A percentile compares a stretch with the other conserved stretches of the same genome.
phyloP scores from a whole-genome alignment of 2,113 vertebrate genomes.

The Corydoras sp. region DNA sequence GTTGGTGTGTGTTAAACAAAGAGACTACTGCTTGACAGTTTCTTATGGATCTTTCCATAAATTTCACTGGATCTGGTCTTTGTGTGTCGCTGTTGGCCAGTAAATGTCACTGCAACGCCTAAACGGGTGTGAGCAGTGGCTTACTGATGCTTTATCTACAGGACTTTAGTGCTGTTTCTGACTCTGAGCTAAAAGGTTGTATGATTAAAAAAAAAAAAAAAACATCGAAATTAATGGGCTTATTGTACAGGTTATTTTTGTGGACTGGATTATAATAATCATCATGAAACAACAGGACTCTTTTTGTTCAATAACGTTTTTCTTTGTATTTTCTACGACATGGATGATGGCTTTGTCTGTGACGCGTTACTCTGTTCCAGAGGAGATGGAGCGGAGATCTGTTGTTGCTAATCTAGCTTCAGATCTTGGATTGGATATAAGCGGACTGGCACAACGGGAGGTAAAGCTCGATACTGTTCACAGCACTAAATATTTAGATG shows the following conservation, averaged over 20 bases:
- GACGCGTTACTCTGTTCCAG: slow-evolving; percentile 65
- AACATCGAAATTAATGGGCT: neutral
- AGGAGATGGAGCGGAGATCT: slow-evolving; percentile 65
- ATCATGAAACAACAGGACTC: slow-evolving; percentile 1
- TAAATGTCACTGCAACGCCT: slow-evolving; percentile 16
- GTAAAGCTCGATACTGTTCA: slow-evolving; percentile 63
- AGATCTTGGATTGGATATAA: slow-evolving; percentile 60
- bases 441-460: slow-evolving; percentile 54
- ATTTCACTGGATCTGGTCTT: slow-evolving; percentile 28
- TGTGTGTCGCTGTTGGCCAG: slow-evolving; percentile 61
- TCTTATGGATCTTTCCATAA: neutral
- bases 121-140: no score
- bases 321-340: slow-evolving; percentile 55
- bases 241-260: neutral
- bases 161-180: neutral
- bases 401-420: slow-evolving; percentile 64
- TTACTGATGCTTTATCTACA: neutral
- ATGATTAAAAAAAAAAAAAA: no score
- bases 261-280: neutral
- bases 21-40: no score
- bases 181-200: neutral
- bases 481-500: slow-evolving; percentile 59
- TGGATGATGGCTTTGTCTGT: slow-evolving; percentile 57
- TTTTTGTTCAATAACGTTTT: slow-evolving; percentile 24
- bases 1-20: no score